Percentiles rank a stretch among this genome's conserved stretches.
These are phyloP conservation scores for Lymantria dispar DNA, from an alignment of 2,888 invertebrate species.

Conservation along the genomic window DNA sequence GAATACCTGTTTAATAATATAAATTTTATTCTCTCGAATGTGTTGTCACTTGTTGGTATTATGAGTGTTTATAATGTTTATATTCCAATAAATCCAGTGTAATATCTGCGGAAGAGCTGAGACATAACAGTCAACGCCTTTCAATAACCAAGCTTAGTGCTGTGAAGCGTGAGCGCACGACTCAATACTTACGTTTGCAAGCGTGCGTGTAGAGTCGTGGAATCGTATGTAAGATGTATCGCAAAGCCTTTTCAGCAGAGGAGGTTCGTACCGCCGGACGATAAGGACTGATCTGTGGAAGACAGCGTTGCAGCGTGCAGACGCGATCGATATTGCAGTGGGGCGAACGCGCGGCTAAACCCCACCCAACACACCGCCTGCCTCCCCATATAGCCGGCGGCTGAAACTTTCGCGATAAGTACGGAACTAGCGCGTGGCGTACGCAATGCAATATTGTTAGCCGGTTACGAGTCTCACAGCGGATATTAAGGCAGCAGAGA, in stretches of 20 bases:
- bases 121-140: conserved; percentile 46
- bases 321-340: conserved; percentile 79
- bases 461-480: conserved; percentile 78
- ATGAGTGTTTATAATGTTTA: conserved; percentile 36
- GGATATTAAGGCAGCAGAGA: conserved; percentile 78
- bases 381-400: conserved; percentile 49
- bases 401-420: conserved; percentile 82
- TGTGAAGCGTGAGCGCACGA: conserved; percentile 54
- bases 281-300: conserved; percentile 81
- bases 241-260: conserved; percentile 64
- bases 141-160: conserved; percentile 61
- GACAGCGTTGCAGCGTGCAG: conserved; percentile 78
- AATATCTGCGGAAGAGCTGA: conserved; percentile 36
- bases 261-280: conserved; percentile 67
- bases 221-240: conserved; percentile 43
- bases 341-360: conserved; percentile 36
- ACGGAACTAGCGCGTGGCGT: conserved; percentile 80
- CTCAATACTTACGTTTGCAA: conserved; percentile 43
- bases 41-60: conserved; percentile 24
- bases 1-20: too few relatives aligned
- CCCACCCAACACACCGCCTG: conserved; percentile 20
- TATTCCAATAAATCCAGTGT: conserved; percentile 39
- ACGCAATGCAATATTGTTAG: conserved; percentile 82
- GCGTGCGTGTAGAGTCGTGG: conserved; percentile 48
- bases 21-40: not conserved